phyloP scores from a whole-genome alignment of 1,140 invertebrate species.

The Ceratosolen fusciceps region DNA sequence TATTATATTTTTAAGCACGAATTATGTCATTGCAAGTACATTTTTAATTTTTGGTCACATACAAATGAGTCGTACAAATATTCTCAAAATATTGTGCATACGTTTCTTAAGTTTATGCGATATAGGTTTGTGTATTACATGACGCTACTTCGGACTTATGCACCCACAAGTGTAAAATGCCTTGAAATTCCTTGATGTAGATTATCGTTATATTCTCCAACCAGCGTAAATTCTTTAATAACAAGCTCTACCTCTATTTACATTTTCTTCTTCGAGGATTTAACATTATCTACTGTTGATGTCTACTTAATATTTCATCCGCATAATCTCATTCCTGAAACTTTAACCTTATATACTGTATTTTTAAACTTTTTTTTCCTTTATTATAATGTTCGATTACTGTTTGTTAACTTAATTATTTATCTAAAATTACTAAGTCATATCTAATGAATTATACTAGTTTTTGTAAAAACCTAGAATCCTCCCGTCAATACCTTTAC shows the following conservation, averaged over 20 bases:
- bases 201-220: conserved; percentile 19
- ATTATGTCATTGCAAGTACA: conserved; percentile 61
- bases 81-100: not conserved
- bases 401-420: conserved; percentile 5
- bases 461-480: not conserved
- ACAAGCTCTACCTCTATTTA: conserved; percentile 54
- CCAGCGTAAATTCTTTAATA: conserved; percentile 23
- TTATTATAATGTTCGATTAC: not conserved
- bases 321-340: not conserved
- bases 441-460: conserved; percentile 5
- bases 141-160: conserved; percentile 32
- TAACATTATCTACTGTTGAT: conserved; percentile 15
- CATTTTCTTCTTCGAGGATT: conserved; percentile 36
- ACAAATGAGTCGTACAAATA: conserved; percentile 21
- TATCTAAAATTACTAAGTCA: not conserved
- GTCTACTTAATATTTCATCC: conserved; percentile 8
- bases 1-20: conserved; percentile 56
- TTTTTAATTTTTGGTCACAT: conserved; percentile 45
- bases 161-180: conserved; percentile 37
- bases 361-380: not conserved
- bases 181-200: conserved; percentile 33
- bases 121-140: not conserved
- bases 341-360: not conserved
- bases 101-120: not conserved
- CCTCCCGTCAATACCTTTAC: not conserved